Evolutionary conservation across 37 sponge, comb jelly and placozoan genomes (phyloP).

Genomic region (Oopsacas minuta): DNA sequence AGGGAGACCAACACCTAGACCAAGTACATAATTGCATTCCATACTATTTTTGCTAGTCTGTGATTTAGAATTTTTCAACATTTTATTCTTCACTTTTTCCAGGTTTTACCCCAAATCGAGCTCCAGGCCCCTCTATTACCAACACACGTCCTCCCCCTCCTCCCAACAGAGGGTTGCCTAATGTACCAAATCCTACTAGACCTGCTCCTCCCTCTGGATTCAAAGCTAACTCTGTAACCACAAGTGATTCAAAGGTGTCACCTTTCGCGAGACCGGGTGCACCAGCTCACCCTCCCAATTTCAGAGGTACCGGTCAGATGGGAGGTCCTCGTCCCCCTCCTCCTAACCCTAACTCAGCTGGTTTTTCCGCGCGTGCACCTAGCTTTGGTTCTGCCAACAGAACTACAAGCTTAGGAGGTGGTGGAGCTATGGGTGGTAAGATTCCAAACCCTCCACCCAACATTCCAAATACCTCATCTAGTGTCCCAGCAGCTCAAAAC

Average conservation of each 20-base stretch:
- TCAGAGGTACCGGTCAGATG: too few relatives aligned
- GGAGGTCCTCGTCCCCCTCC: neutral
- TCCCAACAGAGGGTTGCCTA: neutral
- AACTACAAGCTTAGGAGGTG: neutral
- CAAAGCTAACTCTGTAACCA: neutral
- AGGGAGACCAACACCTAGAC: neutral
- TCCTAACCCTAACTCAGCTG: neutral
- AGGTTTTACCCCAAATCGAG: neutral
- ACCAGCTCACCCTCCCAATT: neutral
- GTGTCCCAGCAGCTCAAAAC: neutral
- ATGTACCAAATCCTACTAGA: neutral
- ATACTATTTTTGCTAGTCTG: too few relatives aligned
- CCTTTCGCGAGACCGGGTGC: neutral
- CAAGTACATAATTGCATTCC: neutral
- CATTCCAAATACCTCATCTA: neutral
- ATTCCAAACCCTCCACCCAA: neutral
- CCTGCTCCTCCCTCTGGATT: slow-evolving; percentile 9
- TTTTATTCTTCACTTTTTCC: neutral
- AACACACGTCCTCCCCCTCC: neutral
- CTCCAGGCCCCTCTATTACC: neutral
- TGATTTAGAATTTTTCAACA: too few relatives aligned
- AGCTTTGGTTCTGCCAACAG: neutral
- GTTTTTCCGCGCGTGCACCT: neutral
- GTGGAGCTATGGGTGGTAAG: neutral
- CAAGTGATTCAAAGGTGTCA: neutral